Percentiles rank a stretch among this genome's conserved stretches.
Evolutionary conservation across 1,140 invertebrate species (phyloP).

Genomic region (Chionoecetes opilio): DNA sequence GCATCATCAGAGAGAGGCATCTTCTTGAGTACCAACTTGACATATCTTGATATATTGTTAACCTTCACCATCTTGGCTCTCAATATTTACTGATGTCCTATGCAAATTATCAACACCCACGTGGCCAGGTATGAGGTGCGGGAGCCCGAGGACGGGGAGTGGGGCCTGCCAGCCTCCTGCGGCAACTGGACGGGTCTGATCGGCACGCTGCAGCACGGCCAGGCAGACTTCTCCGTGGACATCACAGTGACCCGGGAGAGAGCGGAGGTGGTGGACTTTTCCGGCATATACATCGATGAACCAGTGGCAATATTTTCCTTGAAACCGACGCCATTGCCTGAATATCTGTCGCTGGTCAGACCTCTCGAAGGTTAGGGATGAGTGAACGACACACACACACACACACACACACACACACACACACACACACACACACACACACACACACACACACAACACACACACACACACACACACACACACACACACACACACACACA

Average conservation of each 20-base stretch:
- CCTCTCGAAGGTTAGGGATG: conserved; percentile 42
- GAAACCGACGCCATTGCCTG: conserved; percentile 44
- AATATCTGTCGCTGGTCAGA: conserved; percentile 46
- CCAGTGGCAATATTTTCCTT: conserved; percentile 36
- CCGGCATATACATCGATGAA: conserved; percentile 49
- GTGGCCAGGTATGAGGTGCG: conserved; percentile 45
- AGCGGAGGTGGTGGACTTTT: conserved; percentile 24
- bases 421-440: too few species aligned
- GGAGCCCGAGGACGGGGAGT: conserved; percentile 50
- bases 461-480: too few species aligned
- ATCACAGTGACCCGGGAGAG: not conserved
- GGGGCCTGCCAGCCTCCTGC: not conserved
- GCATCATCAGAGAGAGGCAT: too few species aligned
- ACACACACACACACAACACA: too few species aligned
- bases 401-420: not conserved
- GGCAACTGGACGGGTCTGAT: conserved; percentile 48
- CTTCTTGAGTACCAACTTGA: too few species aligned
- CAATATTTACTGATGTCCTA: too few species aligned
- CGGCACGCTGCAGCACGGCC: conserved; percentile 12
- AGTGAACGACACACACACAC: not conserved
- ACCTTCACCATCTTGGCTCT: too few species aligned
- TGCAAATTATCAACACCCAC: too few species aligned
- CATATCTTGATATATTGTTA: too few species aligned
- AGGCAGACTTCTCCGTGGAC: conserved; percentile 46
- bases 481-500: too few species aligned